phyloP scores from a whole-genome alignment of 2,888 invertebrate species.

The Crossocerus cetratus region DNA sequence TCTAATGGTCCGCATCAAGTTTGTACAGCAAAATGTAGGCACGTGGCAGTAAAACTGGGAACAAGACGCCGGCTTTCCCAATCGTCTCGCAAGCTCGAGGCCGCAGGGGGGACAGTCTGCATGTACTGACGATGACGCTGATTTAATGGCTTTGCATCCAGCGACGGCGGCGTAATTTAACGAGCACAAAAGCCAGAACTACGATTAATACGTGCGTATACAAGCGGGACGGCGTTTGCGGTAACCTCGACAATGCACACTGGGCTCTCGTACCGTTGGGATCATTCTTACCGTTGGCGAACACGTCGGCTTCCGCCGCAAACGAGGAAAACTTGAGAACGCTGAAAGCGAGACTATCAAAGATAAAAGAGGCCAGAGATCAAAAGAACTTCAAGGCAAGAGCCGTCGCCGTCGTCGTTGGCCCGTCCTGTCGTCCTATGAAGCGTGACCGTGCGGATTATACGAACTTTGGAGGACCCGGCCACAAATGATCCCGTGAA shows the following conservation, averaged over 20 bases:
- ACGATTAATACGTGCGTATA: slow-evolving; percentile 53
- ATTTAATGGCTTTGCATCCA: slow-evolving; percentile 56
- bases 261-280: background rate
- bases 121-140: slow-evolving; percentile 56
- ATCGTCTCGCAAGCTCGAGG: slow-evolving; percentile 57
- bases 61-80: slow-evolving; percentile 58
- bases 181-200: slow-evolving; percentile 61
- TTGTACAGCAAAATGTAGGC: slow-evolving; percentile 59
- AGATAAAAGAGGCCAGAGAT: slow-evolving; percentile 2
- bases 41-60: slow-evolving; percentile 48
- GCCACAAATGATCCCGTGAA: too few species aligned
- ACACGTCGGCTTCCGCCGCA: background rate
- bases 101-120: slow-evolving; percentile 49
- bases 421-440: too few species aligned
- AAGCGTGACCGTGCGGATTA: too few species aligned
- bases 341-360: background rate
- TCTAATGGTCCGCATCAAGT: slow-evolving; percentile 61
- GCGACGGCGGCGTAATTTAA: slow-evolving; percentile 61
- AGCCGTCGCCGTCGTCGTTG: too few species aligned
- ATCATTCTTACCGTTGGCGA: too few species aligned
- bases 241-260: background rate
- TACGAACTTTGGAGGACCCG: too few species aligned
- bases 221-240: background rate
- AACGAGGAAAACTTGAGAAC: background rate
- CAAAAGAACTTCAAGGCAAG: background rate